Percentiles rank a stretch among this genome's conserved stretches.
phyloP scores from a whole-genome alignment of 1,140 invertebrate genomes.

The Papilio polytes region DNA sequence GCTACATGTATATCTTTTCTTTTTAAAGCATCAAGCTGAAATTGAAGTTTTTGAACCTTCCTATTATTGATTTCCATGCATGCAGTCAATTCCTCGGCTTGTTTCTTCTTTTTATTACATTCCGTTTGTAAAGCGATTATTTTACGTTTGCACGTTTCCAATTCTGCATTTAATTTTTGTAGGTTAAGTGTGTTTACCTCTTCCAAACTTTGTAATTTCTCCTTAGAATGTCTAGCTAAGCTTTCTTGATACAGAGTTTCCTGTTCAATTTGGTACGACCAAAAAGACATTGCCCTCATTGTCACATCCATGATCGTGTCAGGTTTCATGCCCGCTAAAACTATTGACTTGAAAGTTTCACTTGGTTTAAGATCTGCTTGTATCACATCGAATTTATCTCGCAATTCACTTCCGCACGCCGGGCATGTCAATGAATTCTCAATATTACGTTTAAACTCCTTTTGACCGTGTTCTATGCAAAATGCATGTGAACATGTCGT shows the following conservation, averaged over 20 bases:
- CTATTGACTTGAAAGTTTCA: slow-evolving; percentile 83
- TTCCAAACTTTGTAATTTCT: slow-evolving; percentile 77
- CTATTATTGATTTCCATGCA: slow-evolving; percentile 75
- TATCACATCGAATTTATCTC: slow-evolving; percentile 83
- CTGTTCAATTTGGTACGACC: slow-evolving; percentile 83
- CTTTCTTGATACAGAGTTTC: slow-evolving; percentile 80
- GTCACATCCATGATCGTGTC: slow-evolving; percentile 83
- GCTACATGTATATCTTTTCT: slow-evolving; percentile 71
- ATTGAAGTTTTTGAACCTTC: slow-evolving; percentile 79
- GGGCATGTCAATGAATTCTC: slow-evolving; percentile 78
- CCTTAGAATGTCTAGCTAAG: slow-evolving; percentile 74
- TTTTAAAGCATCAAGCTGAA: slow-evolving; percentile 74
- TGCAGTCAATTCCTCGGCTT: slow-evolving; percentile 75
- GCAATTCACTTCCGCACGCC: slow-evolving; percentile 79
- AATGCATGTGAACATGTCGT: slow-evolving; percentile 84
- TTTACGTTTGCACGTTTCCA: slow-evolving; percentile 78
- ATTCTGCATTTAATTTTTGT: slow-evolving; percentile 78
- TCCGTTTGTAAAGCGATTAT: slow-evolving; percentile 73
- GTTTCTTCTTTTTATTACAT: slow-evolving; percentile 75
- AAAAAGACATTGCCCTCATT: slow-evolving; percentile 83
- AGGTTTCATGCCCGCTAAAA: slow-evolving; percentile 81
- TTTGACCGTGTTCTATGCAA: slow-evolving; percentile 82
- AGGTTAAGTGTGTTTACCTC: slow-evolving; percentile 75
- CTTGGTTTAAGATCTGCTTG: slow-evolving; percentile 82
- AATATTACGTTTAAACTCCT: slow-evolving; percentile 77